Conservation (phyloP, 2,113 vertebrate genomes). For the Zosterops borbonicus region DNA sequence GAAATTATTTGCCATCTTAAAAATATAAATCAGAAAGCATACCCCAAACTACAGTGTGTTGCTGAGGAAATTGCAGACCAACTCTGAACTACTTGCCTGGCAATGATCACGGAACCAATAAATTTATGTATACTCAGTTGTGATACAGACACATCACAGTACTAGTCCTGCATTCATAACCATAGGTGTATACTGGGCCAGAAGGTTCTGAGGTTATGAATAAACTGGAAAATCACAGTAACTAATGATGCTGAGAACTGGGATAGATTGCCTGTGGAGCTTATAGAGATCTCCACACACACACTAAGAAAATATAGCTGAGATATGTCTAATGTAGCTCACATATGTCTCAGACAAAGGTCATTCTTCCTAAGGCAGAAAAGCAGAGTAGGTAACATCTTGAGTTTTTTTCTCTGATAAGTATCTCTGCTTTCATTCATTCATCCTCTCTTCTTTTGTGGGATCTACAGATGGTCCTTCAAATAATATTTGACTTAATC, state of each 20-base stretch:
- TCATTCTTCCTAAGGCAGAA: background rate
- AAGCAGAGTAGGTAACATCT: background rate
- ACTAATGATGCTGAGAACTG: background rate
- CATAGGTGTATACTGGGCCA: background rate
- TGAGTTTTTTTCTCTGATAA: background rate
- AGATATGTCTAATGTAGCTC: background rate
- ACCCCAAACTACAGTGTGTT: background rate
- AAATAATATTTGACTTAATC: background rate
- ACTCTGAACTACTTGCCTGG: background rate
- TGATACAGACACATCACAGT: background rate
- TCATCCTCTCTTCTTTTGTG: background rate
- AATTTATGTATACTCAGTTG: background rate
- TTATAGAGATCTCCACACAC: background rate
- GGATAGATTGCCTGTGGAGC: background rate
- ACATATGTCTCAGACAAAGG: background rate
- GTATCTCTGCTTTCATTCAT: background rate
- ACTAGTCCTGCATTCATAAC: background rate
- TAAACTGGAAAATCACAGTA: background rate
- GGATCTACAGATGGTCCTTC: background rate
- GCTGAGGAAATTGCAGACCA: background rate
- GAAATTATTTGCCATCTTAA: background rate
- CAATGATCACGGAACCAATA: background rate
- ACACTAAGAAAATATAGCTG: background rate
- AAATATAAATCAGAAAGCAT: background rate
- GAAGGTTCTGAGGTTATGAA: background rate